Evolutionary conservation across 2,888 invertebrate species (phyloP).

Genomic region (Desoria tigrina): DNA sequence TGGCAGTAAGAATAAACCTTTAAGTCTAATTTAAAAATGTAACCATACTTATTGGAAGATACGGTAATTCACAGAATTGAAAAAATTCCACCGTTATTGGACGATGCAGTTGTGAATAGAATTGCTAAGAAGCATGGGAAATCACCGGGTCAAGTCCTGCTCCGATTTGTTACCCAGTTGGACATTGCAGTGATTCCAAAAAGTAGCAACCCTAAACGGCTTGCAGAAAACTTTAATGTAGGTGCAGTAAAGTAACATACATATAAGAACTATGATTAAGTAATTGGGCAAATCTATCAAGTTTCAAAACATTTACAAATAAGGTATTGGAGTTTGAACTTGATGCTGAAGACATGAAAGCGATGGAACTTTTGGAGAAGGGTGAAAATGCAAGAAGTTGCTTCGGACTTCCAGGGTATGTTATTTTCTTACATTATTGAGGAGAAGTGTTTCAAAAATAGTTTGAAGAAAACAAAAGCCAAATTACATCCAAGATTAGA

Average conservation of each 20-base stretch:
- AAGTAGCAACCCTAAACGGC: constrained; percentile 71
- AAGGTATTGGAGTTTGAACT: constrained; percentile 71
- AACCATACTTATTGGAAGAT: no score
- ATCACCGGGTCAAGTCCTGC: constrained; percentile 72
- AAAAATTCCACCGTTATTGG: constrained; percentile 44
- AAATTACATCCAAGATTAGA: no score
- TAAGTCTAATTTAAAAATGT: not conserved
- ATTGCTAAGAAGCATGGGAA: constrained; percentile 63
- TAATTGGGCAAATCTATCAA: not conserved
- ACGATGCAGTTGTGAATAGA: constrained; percentile 56
- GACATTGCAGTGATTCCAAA: constrained; percentile 79
- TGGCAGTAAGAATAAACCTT: no score
- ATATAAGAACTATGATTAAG: not conserved
- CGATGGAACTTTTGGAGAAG: constrained; percentile 66
- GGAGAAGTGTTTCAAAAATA: not conserved
- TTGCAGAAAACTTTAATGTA: constrained; percentile 73
- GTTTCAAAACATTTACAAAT: constrained; percentile 14
- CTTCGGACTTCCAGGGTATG: constrained; percentile 41
- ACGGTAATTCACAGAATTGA: constrained; percentile 6
- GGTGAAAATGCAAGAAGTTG: constrained; percentile 68
- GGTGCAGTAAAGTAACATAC: constrained; percentile 26
- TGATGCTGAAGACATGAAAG: constrained; percentile 64
- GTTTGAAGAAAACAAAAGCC: no score
- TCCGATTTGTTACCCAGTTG: constrained; percentile 72
- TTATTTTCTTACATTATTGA: not conserved